These are phyloP conservation scores for Hoplodrina blanda DNA, from an alignment of 2,888 invertebrate species.

Conservation along the genomic window DNA sequence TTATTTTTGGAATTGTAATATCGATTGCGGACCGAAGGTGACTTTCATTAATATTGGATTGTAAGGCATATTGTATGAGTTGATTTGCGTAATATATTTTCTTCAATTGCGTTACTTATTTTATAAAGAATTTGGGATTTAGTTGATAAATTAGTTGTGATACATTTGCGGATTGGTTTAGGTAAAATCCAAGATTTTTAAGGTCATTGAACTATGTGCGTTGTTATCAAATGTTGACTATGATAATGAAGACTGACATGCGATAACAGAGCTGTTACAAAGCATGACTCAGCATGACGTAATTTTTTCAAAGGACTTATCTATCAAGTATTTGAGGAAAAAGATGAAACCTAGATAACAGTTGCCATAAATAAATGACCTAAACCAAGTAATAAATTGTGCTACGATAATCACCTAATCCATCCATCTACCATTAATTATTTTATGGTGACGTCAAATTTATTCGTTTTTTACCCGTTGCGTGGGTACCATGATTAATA, in stretches of 20 bases:
- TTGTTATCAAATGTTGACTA: neutral
- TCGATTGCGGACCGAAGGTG: conserved; percentile 15
- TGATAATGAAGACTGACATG: neutral
- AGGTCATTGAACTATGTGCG: conserved; percentile 14
- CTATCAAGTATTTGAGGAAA: neutral
- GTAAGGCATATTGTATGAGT: conserved; percentile 27
- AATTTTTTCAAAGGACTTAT: neutral
- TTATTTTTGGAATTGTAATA: neutral
- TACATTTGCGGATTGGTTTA: neutral
- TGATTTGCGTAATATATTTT: conserved; percentile 9
- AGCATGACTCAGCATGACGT: conserved; percentile 16
- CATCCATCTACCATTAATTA: conserved; percentile 49
- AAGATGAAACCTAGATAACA: conserved; percentile 4
- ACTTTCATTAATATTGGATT: conserved; percentile 22
- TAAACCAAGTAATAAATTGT: conserved; percentile 31
- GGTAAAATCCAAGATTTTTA: neutral
- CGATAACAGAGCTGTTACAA: neutral
- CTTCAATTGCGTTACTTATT: conserved; percentile 9
- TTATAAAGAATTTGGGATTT: conserved; percentile 15
- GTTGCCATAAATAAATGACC: conserved; percentile 3
- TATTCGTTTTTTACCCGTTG: conserved; percentile 62
- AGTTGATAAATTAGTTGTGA: conserved; percentile 2
- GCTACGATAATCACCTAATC: conserved; percentile 30
- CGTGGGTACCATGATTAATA: conserved; percentile 64
- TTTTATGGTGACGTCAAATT: conserved; percentile 56